Conservation (phyloP, 2,888 invertebrate species). For the Chydorus sphaericus region DNA sequence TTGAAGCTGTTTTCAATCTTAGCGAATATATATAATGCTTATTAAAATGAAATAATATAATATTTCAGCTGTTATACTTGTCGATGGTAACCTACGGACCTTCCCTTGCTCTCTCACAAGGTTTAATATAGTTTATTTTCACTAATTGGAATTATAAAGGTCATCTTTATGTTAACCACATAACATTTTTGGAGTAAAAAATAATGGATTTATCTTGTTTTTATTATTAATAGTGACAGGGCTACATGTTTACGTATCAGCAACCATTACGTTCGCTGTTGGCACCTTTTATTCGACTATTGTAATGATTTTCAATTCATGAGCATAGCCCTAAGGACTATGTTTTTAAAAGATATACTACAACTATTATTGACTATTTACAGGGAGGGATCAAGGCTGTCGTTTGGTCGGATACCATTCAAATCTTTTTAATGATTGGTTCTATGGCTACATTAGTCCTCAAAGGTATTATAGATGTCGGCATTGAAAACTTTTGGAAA, state of each 20-base stretch:
- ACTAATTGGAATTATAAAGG: too few species aligned
- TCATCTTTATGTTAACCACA: too few species aligned
- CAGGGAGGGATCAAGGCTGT: neutral
- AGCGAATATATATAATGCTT: too few species aligned
- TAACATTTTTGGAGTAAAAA: too few species aligned
- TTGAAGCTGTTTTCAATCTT: too few species aligned
- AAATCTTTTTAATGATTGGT: neutral
- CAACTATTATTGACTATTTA: too few species aligned
- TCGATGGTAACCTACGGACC: neutral
- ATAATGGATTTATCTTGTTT: neutral
- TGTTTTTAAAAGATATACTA: too few species aligned
- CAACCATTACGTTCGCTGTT: neutral
- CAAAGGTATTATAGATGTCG: neutral
- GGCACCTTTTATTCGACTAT: neutral
- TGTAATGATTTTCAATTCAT: too few species aligned
- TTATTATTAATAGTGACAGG: too few species aligned
- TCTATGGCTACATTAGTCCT: neutral
- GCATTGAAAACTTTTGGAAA: neutral
- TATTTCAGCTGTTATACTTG: neutral
- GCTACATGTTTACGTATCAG: neutral
- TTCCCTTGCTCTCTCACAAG: neutral
- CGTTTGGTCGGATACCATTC: neutral
- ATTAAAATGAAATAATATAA: neutral
- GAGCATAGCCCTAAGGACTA: too few species aligned
- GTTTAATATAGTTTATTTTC: neutral